Base-by-base conservation (phyloP, 2,888 invertebrate species). In the Drosophila paranaensis region DNA sequence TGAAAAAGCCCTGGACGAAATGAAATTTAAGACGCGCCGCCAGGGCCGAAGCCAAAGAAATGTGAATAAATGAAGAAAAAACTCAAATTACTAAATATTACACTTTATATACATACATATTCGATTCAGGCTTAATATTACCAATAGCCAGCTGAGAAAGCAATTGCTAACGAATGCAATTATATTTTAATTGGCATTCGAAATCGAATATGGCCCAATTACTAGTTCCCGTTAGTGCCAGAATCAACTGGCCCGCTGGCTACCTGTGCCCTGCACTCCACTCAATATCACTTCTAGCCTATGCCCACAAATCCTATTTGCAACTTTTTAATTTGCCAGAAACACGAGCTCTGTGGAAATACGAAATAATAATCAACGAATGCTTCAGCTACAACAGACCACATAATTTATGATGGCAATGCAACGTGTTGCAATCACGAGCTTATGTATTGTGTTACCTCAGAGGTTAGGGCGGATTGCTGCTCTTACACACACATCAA, bases 11-110 rank as follows among this genome's bases (percentile, higher is more conserved):
- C 10, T 20, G 14, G n/a, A 20, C 25, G 1, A 46, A 50, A 42
- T 48, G 42, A 65, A 62, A 74, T 65, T 78, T 10, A 42, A 73
- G 10, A 11, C 48, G 14, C 14, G 16, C 51, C 48, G 30, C n/a
- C 42, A 27, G 6, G 6, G 9, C 0, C 33, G 20, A 53, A 39
- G 33, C 33, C 46, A 40, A 33, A 42, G 4, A 60, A 56, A 46
- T 50, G 42, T 42, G 39, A 53, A 53, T 39, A 53, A 53, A 35
- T 27, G 13, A 55, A 55, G 39, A 2, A 27, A 63, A 56, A 63
- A 50, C 30, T 70, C 42, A 56, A 74, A 56, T 74, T 51, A 60
- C 50, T 20, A 45, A 33, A n/a, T 45, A 30, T n/a, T 25, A 20
- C 11, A 40, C 27, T 56, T 50, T 27, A 6, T 33, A 20, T 16